These are phyloP conservation scores for Macrobrachium rosenbergii DNA, from an alignment of 1,140 invertebrate genomes.

Conservation along the genomic window DNA sequence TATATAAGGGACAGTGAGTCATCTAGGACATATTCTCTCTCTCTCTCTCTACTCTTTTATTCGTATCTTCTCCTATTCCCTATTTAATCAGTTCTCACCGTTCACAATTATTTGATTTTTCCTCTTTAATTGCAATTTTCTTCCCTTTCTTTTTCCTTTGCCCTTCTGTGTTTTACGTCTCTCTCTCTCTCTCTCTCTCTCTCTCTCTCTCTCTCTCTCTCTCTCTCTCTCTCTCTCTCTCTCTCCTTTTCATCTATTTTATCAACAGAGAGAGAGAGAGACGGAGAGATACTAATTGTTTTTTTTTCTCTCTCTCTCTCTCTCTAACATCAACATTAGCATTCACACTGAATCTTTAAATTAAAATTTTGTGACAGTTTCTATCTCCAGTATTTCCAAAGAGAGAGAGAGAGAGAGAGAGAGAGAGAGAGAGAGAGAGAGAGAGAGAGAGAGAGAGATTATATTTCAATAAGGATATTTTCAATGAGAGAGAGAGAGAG, in stretches of 20 bases:
- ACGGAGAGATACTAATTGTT: not conserved
- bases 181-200: constrained; percentile 38
- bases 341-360: too few species aligned
- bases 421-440: not conserved
- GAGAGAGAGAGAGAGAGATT: not conserved
- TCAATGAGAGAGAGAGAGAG: not conserved
- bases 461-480: not conserved
- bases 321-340: too few species aligned
- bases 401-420: constrained; percentile 9
- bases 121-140: not conserved
- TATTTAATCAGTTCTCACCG: not conserved
- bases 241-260: not conserved
- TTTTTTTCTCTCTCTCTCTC: too few species aligned
- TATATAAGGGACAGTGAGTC: too few species aligned
- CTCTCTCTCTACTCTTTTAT: not conserved
- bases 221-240: constrained; percentile 23
- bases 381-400: not conserved
- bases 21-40: too few species aligned
- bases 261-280: not conserved
- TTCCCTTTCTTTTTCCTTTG: constrained; percentile 14
- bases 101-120: not conserved
- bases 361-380: not conserved
- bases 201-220: constrained; percentile 41
- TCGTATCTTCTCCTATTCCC: not conserved
- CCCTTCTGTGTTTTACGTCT: not conserved